Percentiles rank a stretch among this genome's conserved stretches.
Conservation (phyloP, 2,113 vertebrate genomes). For the Gila orcuttii region DNA sequence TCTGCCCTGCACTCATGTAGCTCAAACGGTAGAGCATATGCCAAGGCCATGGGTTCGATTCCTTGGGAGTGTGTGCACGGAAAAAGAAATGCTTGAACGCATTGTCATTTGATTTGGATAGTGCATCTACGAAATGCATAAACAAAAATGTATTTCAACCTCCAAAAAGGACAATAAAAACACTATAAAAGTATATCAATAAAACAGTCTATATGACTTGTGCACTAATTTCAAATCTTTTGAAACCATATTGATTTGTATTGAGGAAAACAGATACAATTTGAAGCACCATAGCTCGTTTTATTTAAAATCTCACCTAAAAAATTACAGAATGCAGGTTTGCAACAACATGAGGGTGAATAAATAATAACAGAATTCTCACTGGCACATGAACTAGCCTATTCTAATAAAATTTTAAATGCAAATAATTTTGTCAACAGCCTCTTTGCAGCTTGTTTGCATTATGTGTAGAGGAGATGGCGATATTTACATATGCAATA, state of each 20-base stretch:
- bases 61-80: not conserved
- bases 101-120: not conserved
- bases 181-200: too few relatives aligned
- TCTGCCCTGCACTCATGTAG: not conserved
- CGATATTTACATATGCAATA: not conserved
- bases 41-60: not conserved
- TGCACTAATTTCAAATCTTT: not conserved
- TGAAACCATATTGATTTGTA: not conserved
- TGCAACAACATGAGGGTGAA: not conserved
- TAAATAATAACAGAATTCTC: not conserved
- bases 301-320: not conserved
- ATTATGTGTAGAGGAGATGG: not conserved
- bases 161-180: not conserved
- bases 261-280: not conserved
- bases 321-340: not conserved
- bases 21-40: not conserved
- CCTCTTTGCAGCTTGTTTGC: slow-evolving; percentile 24
- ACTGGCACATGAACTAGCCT: not conserved
- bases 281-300: not conserved
- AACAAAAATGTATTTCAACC: not conserved
- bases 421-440: not conserved
- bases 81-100: not conserved
- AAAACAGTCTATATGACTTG: not conserved
- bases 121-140: not conserved
- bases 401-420: not conserved